phyloP scores from a whole-genome alignment of 2,888 invertebrate genomes.

The Heliconius hortense region DNA sequence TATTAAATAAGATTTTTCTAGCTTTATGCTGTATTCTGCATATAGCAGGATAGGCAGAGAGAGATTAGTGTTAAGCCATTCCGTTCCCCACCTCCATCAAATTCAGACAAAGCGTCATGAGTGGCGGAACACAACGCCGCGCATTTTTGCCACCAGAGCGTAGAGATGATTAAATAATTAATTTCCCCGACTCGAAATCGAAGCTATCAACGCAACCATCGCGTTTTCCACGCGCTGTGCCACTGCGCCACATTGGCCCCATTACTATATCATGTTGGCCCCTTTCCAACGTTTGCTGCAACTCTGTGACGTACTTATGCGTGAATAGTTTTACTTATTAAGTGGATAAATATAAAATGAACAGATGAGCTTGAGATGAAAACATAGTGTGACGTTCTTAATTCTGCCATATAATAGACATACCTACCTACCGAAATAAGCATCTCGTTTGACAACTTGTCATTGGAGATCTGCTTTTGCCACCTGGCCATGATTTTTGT shows the following conservation, averaged over 20 bases:
- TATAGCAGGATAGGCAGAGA: too few species aligned
- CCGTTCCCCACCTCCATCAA: too few species aligned
- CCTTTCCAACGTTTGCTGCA: slow-evolving; percentile 9
- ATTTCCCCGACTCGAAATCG: too few species aligned
- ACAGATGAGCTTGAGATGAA: background rate
- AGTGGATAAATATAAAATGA: background rate
- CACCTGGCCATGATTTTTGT: background rate
- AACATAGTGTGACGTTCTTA: background rate
- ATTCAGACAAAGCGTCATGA: too few species aligned
- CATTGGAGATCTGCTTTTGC: background rate
- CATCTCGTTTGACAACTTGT: background rate
- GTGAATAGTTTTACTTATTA: background rate
- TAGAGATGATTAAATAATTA: too few species aligned
- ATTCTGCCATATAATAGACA: background rate
- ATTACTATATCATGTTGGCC: background rate
- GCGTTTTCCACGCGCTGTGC: too few species aligned
- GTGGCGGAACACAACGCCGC: too few species aligned
- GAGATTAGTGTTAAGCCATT: too few species aligned
- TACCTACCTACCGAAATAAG: background rate
- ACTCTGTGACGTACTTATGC: background rate
- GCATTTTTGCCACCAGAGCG: too few species aligned
- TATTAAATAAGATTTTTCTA: background rate
- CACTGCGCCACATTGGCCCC: too few species aligned
- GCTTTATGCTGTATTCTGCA: too few species aligned
- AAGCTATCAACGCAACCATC: too few species aligned